phyloP scores from a whole-genome alignment of 2,888 invertebrate genomes.

The Andrena bicolor region DNA sequence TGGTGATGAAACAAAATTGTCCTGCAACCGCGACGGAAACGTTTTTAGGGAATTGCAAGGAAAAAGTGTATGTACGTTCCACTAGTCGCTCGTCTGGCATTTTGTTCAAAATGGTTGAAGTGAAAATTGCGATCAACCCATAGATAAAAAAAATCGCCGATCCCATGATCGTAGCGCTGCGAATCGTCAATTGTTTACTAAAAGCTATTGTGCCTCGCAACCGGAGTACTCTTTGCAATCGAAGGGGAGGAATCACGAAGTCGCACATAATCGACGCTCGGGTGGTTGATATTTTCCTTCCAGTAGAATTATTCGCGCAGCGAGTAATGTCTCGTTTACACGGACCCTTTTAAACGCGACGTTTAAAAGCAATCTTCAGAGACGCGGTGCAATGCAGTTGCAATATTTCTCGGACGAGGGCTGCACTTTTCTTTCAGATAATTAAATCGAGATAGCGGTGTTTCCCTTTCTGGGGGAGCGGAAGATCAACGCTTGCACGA shows the following conservation, averaged over 20 bases:
- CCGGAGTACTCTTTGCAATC: background rate
- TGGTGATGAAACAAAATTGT: background rate
- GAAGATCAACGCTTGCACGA: slow-evolving; percentile 6
- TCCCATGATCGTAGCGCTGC: background rate
- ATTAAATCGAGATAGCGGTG: background rate
- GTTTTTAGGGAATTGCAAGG: slow-evolving; percentile 5
- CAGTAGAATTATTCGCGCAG: background rate
- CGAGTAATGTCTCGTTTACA: background rate
- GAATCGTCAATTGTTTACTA: slow-evolving; percentile 15
- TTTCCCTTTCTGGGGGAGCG: background rate
- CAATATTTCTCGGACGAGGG: background rate
- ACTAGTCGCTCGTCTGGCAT: background rate
- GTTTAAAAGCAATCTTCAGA: too few relatives aligned
- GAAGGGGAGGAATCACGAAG: slow-evolving; percentile 6
- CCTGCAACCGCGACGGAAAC: background rate
- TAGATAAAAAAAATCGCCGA: background rate
- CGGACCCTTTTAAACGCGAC: too few relatives aligned
- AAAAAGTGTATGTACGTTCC: slow-evolving; percentile 12
- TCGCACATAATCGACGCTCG: background rate
- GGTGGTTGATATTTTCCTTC: background rate
- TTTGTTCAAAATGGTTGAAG: slow-evolving; percentile 3
- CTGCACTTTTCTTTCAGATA: background rate
- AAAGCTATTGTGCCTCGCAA: background rate
- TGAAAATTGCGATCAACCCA: slow-evolving; percentile 19
- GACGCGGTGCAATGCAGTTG: background rate